These are phyloP conservation scores for Erythrolamprus reginae DNA, from an alignment of 2,113 vertebrate genomes.

Conservation along the genomic window DNA sequence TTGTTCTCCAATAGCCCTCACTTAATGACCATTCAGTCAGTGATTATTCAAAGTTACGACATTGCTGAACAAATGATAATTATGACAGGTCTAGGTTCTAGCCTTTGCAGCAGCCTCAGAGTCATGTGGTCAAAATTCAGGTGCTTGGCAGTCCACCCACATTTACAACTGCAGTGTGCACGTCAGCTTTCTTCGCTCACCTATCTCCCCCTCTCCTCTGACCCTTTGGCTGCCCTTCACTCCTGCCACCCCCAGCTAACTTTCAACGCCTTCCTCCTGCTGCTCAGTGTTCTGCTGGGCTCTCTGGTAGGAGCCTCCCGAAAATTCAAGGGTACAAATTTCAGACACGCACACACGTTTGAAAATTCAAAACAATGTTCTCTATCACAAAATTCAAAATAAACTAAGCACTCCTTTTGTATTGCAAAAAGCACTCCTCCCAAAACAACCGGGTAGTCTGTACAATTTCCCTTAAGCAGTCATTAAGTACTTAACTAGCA, in stretches of 20 bases:
- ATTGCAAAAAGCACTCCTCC: no score
- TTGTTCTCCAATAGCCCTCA: not conserved
- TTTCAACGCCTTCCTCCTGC: not conserved
- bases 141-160: not conserved
- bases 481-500: no score
- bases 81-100: not conserved
- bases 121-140: not conserved
- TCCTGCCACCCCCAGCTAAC: not conserved
- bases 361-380: no score
- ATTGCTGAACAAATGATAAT: not conserved
- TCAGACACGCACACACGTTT: no score
- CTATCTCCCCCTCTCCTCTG: not conserved
- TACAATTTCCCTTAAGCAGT: no score
- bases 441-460: no score
- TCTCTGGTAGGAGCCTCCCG: no score
- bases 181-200: not conserved
- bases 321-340: no score
- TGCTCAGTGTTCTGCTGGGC: no score
- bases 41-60: not conserved
- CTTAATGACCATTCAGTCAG: not conserved
- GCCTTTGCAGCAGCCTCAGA: not conserved
- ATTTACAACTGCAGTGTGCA: not conserved
- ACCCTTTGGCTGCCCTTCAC: not conserved
- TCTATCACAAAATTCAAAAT: no score
- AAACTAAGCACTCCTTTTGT: no score